Conservation (phyloP, 2,113 vertebrate species). For the Tachysurus fulvidraco region DNA sequence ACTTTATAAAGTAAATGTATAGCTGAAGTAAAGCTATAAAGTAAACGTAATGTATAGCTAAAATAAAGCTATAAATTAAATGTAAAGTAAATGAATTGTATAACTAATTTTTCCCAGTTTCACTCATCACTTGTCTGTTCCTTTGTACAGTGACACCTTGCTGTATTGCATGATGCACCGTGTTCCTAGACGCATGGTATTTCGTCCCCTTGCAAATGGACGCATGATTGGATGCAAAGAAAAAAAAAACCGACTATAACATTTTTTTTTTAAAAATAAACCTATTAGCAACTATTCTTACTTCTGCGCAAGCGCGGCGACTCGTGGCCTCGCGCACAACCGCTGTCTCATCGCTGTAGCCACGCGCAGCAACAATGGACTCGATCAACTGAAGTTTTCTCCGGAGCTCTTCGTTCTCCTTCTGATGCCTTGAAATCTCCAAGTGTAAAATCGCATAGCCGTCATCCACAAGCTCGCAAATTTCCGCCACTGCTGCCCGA, state of each 20-base stretch:
- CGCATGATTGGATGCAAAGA: no score
- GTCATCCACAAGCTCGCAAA: constrained; percentile 63
- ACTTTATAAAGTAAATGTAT: no score
- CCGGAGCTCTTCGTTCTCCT: constrained; percentile 61
- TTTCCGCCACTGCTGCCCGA: constrained; percentile 62
- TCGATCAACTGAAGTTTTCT: constrained; percentile 60
- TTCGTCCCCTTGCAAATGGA: neutral
- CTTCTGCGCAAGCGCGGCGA: constrained; percentile 9
- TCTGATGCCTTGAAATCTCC: constrained; percentile 61
- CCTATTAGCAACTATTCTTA: neutral
- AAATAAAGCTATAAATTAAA: no score
- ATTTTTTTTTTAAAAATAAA: neutral
- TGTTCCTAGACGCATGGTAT: neutral
- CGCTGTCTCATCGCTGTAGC: constrained; percentile 24
- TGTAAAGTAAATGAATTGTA: no score
- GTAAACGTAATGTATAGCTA: no score
- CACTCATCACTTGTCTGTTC: neutral
- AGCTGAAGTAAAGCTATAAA: no score
- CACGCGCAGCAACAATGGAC: constrained; percentile 52
- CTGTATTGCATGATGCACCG: neutral
- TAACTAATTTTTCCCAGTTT: no score
- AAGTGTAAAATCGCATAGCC: constrained; percentile 59
- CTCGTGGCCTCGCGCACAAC: constrained; percentile 33
- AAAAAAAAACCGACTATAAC: neutral
- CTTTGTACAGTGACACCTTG: neutral